Evolutionary conservation across 2,113 vertebrate species (phyloP), one percentile per base, ranked within the genome.

Genomic region (Aplodontia rufa): DNA sequence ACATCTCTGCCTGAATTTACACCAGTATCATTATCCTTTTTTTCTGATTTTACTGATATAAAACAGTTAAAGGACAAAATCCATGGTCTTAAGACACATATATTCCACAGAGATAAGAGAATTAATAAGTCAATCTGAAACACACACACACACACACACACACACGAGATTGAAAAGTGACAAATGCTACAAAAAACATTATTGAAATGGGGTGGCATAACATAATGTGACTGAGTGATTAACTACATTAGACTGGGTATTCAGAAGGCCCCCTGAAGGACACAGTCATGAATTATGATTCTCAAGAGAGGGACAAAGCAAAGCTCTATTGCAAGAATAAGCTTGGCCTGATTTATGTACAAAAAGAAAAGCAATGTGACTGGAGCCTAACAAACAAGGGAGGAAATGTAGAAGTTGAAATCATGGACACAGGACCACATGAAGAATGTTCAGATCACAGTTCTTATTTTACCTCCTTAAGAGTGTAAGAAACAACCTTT

Each of bases 161-260:
- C 5, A 64, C 8, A 95, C 47, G 45, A 40, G 62, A 88, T 35
- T 1, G 71, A 24, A 90, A 76, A 88, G 5, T 80, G 8, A 84
- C 16, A 78, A 88, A 64, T 11, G 49, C 14, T 88, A 85, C 68
- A 64, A 95, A 93, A 94, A 24, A 85, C 92, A 91, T 47, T 71
- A 94, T 82, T 71, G 72, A 89, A 95, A 72, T 1, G 82, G 16
- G 32, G 26, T 79, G 51, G 87, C n/a, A 3, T 26, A 68, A 83
- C 45, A 68, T 78, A 82, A 89, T 87, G 16, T 95, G 37, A 87
- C 51, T 86, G 45, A 69, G 40, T 76, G 14, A 66, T 10, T 76
- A 11, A 66, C 12, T 84, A 66, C 9, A 75, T 68, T 74, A 76
- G 16, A 90, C 3, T 45, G 13, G n/a, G 24, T 51, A 82, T 82